Percentiles rank a stretch among this genome's conserved stretches.
phyloP scores from a whole-genome alignment of 2,888 invertebrate genomes.

The Anorthoa munda region DNA sequence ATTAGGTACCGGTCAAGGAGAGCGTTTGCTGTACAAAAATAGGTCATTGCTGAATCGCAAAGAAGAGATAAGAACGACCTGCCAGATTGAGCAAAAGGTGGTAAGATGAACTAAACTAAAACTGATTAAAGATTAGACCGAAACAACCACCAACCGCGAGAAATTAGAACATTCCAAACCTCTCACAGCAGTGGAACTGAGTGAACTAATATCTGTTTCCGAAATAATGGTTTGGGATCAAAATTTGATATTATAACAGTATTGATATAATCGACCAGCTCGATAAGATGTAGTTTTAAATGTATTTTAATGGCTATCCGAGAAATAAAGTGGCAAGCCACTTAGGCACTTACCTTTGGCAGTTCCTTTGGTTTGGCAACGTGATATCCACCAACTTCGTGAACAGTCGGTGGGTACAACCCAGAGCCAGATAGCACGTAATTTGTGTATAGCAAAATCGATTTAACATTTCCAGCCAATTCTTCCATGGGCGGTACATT shows the following conservation, averaged over 20 bases:
- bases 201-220: background rate
- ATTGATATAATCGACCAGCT: background rate
- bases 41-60: too few relatives aligned
- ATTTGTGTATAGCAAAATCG: conserved; percentile 91
- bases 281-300: conserved; percentile 4
- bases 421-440: conserved; percentile 88
- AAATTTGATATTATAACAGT: too few relatives aligned
- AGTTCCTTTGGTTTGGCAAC: conserved; percentile 83
- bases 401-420: conserved; percentile 89
- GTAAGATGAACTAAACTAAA: background rate
- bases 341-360: conserved; percentile 73
- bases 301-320: background rate
- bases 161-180: background rate
- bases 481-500: conserved; percentile 88
- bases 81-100: too few relatives aligned
- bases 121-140: background rate
- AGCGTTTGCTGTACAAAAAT: too few relatives aligned
- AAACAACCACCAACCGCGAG: background rate
- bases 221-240: background rate
- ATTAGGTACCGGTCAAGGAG: too few relatives aligned
- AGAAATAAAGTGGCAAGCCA: background rate
- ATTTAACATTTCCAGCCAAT: conserved; percentile 87
- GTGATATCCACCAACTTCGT: conserved; percentile 92
- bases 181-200: too few relatives aligned
- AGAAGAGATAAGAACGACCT: too few relatives aligned